A percentile compares a stretch with the other conserved stretches of the same genome.
Evolutionary conservation across 2,113 vertebrate species (phyloP).

Genomic region (pig (Sus scrofa)): DNA sequence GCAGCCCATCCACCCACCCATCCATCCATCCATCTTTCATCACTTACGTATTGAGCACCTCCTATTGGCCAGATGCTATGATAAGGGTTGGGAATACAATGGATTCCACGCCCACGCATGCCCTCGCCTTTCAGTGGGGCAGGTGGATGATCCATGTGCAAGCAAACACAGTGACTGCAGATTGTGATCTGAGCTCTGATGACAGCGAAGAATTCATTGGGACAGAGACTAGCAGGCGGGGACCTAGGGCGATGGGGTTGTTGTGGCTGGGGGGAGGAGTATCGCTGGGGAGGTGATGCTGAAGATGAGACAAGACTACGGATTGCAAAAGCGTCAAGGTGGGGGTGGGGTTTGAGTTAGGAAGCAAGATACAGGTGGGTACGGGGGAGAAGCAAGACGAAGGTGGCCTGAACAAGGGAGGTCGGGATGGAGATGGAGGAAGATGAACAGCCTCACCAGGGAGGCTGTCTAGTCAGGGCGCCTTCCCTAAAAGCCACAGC

Average conservation of each 20-base stretch:
- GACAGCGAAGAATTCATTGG: neutral
- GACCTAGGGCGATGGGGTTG: neutral
- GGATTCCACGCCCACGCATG: accelerated
- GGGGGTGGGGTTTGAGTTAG: no score
- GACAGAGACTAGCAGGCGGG: neutral
- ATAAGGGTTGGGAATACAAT: neutral
- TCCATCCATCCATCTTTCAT: neutral
- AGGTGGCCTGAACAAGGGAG: neutral
- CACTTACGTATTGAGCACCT: neutral
- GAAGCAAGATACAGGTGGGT: no score
- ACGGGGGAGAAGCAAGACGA: neutral
- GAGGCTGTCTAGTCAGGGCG: accelerated
- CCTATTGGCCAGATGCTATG: neutral
- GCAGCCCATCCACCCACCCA: neutral
- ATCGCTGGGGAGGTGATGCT: neutral
- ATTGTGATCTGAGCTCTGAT: neutral
- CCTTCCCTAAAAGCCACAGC: neutral
- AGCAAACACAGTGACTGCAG: neutral
- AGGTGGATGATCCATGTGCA: neutral
- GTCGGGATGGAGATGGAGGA: neutral
- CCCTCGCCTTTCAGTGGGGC: neutral
- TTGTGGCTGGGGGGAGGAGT: neutral
- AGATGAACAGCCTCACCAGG: accelerated
- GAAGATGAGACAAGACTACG: neutral
- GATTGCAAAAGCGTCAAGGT: neutral